These are phyloP conservation scores for Stegostoma tigrinum DNA, from an alignment of 2,113 vertebrate species.

Conservation along the genomic window DNA sequence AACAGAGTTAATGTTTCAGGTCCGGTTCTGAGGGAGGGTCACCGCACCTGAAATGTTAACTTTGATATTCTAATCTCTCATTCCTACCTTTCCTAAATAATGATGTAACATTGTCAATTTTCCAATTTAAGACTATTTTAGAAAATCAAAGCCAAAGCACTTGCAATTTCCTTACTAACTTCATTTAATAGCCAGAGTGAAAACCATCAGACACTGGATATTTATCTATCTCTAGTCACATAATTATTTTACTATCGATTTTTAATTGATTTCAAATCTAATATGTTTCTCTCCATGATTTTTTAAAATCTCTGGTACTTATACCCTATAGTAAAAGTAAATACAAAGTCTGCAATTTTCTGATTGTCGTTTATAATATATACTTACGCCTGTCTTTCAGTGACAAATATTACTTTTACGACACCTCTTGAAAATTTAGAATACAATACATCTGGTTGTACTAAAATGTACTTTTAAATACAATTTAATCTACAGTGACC, in stretches of 20 bases:
- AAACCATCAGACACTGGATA: neutral
- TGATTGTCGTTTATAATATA: neutral
- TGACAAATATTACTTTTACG: neutral
- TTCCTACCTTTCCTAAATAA: neutral
- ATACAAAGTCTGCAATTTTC: neutral
- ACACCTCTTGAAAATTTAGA: neutral
- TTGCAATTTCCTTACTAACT: neutral
- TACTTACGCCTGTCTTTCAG: neutral
- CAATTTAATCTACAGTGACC: constrained; percentile 6
- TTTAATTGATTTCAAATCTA: neutral
- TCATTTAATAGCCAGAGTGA: neutral
- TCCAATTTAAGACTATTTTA: neutral
- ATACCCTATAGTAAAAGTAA: neutral
- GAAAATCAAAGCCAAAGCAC: neutral
- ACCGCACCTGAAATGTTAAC: too few species aligned
- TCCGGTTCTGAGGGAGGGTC: too few species aligned
- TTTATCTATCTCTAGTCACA: neutral
- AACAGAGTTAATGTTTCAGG: too few species aligned
- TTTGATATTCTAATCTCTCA: neutral
- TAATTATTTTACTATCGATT: neutral
- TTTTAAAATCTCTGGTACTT: neutral
- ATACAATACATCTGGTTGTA: neutral
- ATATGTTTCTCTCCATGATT: neutral
- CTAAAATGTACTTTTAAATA: neutral
- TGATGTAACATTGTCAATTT: neutral